Conservation (phyloP, 64 coral and sea anemone species). For the Orbicella faveolata region DNA sequence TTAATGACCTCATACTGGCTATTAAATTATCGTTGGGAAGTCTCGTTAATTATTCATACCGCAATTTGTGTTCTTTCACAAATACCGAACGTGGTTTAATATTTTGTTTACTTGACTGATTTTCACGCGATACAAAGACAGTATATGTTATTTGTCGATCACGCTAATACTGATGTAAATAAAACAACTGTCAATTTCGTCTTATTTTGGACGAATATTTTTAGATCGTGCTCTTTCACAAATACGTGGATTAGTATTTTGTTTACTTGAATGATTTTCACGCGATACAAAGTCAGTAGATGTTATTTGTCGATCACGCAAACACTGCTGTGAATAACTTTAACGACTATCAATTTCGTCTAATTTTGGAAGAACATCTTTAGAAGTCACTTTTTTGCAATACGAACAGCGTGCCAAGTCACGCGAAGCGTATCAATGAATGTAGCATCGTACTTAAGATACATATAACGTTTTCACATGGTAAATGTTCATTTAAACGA, state of each 20-base stretch:
- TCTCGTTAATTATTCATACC: background rate
- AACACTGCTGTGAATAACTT: background rate
- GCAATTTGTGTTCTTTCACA: background rate
- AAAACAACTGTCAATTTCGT: background rate
- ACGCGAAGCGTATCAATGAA: too few species aligned
- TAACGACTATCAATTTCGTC: background rate
- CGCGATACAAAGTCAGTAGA: background rate
- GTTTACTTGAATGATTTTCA: background rate
- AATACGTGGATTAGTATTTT: background rate
- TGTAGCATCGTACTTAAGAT: too few species aligned
- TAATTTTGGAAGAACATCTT: background rate
- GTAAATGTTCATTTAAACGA: too few species aligned
- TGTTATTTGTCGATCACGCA: background rate
- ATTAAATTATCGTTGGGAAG: background rate
- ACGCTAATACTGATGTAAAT: conserved; percentile 5
- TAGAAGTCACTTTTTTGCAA: background rate
- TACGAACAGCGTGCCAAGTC: too few species aligned
- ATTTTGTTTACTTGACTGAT: background rate
- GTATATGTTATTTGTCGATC: background rate
- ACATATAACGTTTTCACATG: too few species aligned
- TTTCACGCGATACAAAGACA: background rate
- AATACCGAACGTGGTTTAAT: background rate
- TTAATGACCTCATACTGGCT: background rate
- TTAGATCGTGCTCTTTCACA: background rate
- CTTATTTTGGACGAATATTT: background rate